A percentile compares a stretch with the other conserved stretches of the same genome.
phyloP scores from a whole-genome alignment of 2,113 vertebrate genomes.

The Eulemur rufifrons region DNA sequence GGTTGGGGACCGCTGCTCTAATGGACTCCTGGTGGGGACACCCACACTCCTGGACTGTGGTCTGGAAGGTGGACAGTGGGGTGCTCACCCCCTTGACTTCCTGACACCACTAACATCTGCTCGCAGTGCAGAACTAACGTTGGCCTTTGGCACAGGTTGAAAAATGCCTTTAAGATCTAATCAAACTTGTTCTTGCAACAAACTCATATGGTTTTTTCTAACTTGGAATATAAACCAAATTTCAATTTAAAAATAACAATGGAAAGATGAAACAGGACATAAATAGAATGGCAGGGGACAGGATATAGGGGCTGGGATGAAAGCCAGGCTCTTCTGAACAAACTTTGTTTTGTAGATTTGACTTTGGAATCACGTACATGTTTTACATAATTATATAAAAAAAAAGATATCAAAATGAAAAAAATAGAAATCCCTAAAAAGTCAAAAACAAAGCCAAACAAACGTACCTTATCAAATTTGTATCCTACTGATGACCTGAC shows the following conservation, averaged over 20 bases:
- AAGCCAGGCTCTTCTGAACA: background rate
- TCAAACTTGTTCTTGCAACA: background rate
- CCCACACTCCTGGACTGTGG: background rate
- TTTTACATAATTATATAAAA: background rate
- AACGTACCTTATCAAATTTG: background rate
- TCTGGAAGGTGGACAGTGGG: fast-evolving
- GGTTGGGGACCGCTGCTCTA: no score
- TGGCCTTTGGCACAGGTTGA: background rate
- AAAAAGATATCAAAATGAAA: background rate
- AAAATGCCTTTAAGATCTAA: background rate
- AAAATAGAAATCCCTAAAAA: background rate
- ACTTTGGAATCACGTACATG: background rate
- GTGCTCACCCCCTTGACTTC: no score
- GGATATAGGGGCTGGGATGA: background rate
- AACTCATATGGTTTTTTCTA: background rate
- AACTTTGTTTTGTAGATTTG: background rate
- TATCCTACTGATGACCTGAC: background rate
- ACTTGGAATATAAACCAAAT: background rate
- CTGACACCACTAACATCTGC: no score
- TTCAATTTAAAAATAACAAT: background rate
- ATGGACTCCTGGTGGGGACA: background rate
- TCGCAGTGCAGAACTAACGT: no score
- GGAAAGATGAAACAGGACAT: background rate
- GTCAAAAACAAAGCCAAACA: background rate
- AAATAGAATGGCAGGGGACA: background rate